Evolutionary conservation across 2,797 vertebrate genomes (phyloP), one percentile per base, ranked within the genome.

Genomic region (Sebastolobus altivelis): DNA sequence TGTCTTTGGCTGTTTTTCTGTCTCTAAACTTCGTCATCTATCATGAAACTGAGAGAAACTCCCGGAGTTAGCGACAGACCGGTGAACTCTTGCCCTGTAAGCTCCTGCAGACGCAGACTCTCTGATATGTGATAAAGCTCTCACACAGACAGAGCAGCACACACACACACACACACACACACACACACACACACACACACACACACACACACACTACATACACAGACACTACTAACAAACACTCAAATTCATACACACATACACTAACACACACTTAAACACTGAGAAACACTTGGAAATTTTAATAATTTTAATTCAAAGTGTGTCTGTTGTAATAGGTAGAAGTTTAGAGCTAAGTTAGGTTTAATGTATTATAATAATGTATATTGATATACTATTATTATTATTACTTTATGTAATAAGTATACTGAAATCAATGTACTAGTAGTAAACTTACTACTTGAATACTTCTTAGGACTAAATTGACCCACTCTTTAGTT

Each of bases 51-150:
- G 80, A 40, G 77, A 90, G 82, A 89, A 92, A 89, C 75, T 88
- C 74, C 72, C 80, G 3, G 68, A 75, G 35, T 75, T 68, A 65
- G 81, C 62, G 80, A 84, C 89, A 73, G 69, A 84, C 74, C 83
- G 75, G 86, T 94, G 93, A 95, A 95, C 94, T 94, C 89, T 95
- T 92, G 92, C 91, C 90, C 92, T 76, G 87, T 58, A 60, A 62
- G 85, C 87, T 83, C 75, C 89, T 81, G 83, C 93, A 94, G 91
- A 94, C 90, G 87, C 91, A 80, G 93, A 93, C 91, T 77, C 87
- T 86, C 80, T 88, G 92, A 89, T 88, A 80, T 87, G 90, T 87
- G 92, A 92, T 92, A 88, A 90, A 90, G 85, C 91, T 87, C 91
- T 86, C 87, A 80, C 74, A 77, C 87, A 91, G 80, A 89, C 89